Conservation (phyloP, 2,113 vertebrate genomes). For the Campylomormyrus tamandua region DNA sequence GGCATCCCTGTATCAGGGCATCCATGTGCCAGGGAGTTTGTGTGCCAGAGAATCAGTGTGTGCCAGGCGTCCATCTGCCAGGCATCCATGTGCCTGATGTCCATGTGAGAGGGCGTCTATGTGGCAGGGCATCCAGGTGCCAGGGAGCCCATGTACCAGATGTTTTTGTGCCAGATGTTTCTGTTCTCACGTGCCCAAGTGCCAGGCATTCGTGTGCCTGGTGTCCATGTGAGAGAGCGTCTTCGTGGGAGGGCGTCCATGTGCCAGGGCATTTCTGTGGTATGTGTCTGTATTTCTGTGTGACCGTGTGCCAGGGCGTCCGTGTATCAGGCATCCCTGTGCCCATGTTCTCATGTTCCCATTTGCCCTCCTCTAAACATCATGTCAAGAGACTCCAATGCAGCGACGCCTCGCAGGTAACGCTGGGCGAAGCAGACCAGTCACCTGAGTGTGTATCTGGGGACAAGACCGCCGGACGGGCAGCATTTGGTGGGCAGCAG, state of each 20-base stretch:
- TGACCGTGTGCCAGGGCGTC: not conserved
- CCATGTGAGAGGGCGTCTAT: not conserved
- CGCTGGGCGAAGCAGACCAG: not conserved
- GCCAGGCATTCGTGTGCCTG: not conserved
- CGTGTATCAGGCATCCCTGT: not conserved
- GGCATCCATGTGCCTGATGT: not conserved
- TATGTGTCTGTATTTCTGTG: not conserved
- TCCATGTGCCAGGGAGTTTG: not conserved
- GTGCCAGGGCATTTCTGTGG: not conserved
- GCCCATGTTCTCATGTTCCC: not conserved
- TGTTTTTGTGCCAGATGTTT: not conserved
- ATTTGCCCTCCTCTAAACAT: not conserved
- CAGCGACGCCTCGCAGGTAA: not conserved
- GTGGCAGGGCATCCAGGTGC: not conserved
- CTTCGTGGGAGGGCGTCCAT: not conserved
- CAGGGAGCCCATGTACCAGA: not conserved
- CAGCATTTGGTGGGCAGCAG: not conserved
- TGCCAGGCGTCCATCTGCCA: not conserved
- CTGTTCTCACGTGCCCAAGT: not conserved
- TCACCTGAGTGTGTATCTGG: not conserved
- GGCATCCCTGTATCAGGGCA: not conserved
- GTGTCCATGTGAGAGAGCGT: not conserved
- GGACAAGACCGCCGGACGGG: not conserved
- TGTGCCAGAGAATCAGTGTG: not conserved
- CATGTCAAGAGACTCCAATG: not conserved